Conservation (phyloP, 2,113 vertebrate genomes). For the Gadus chalcogrammus region DNA sequence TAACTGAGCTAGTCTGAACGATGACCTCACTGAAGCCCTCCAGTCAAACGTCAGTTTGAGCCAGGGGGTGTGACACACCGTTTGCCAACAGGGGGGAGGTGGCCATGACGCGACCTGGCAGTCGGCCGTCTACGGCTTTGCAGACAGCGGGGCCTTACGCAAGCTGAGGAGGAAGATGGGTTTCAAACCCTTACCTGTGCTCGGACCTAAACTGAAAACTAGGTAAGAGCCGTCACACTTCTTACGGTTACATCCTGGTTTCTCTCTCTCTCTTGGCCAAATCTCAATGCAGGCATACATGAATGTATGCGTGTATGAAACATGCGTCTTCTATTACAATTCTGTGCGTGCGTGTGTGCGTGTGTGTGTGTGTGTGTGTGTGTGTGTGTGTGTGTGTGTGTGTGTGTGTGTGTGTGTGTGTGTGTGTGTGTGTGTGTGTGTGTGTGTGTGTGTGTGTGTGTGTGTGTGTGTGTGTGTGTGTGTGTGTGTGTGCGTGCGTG, state of each 20-base stretch:
- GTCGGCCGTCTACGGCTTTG: constrained; percentile 77
- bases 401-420: constrained; percentile 5
- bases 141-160: constrained; percentile 65
- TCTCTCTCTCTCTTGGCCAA: not conserved
- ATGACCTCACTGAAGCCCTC: no score
- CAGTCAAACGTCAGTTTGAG: no score
- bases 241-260: not conserved
- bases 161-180: constrained; percentile 70
- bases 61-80: not conserved
- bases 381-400: constrained; percentile 21
- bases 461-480: constrained; percentile 11
- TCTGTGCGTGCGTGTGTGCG: no score
- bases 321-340: no score
- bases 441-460: not conserved
- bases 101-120: constrained; percentile 83
- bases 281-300: no score
- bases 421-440: constrained; percentile 19
- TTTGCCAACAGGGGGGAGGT: constrained; percentile 64
- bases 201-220: constrained; percentile 76
- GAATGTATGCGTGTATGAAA: no score
- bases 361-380: constrained; percentile 9
- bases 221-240: constrained; percentile 57
- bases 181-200: constrained; percentile 71
- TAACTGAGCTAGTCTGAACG: no score
- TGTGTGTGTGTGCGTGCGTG: constrained; percentile 25